Conservation (phyloP, 2,888 invertebrate genomes). For the Drosophila infuscata region DNA sequence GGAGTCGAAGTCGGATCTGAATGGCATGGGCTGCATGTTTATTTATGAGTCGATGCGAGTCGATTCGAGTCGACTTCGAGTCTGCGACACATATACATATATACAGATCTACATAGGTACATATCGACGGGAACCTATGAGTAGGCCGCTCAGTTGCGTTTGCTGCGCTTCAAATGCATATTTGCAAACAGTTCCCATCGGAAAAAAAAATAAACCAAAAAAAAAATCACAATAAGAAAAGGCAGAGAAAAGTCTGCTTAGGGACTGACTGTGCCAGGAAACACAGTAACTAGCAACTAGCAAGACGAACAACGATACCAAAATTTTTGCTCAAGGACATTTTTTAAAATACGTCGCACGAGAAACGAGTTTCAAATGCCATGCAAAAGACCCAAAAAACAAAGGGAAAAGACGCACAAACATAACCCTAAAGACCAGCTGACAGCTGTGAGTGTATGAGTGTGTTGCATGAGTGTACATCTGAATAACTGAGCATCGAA, state of each 20-base stretch:
- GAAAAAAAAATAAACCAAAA: slow-evolving; percentile 6
- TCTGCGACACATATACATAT: slow-evolving; percentile 10
- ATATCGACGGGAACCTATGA: slow-evolving; percentile 39
- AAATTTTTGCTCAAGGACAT: slow-evolving; percentile 65
- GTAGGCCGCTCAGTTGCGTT: slow-evolving; percentile 34
- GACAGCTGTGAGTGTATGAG: slow-evolving; percentile 32
- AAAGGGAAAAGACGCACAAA: slow-evolving; percentile 26
- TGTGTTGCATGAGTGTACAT: slow-evolving; percentile 5
- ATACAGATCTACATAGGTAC: background rate
- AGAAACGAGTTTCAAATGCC: slow-evolving; percentile 65
- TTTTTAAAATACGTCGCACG: slow-evolving; percentile 63
- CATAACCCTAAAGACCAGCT: slow-evolving; percentile 55
- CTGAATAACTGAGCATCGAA: slow-evolving; percentile 30
- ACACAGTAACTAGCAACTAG: slow-evolving; percentile 43
- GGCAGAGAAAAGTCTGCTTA: slow-evolving; percentile 22
- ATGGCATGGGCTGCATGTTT: slow-evolving; percentile 56
- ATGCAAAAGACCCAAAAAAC: slow-evolving; percentile 2
- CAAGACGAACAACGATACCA: slow-evolving; percentile 38
- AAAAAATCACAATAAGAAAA: background rate
- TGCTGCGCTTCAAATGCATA: slow-evolving; percentile 57
- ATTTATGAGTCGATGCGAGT: slow-evolving; percentile 66
- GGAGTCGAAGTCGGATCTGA: slow-evolving; percentile 45
- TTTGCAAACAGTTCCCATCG: slow-evolving; percentile 43
- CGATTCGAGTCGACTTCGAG: slow-evolving; percentile 44
- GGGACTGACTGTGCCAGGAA: slow-evolving; percentile 42